Evolutionary conservation across 2,888 invertebrate genomes (phyloP).

Genomic region (Synanthedon vespiformis): DNA sequence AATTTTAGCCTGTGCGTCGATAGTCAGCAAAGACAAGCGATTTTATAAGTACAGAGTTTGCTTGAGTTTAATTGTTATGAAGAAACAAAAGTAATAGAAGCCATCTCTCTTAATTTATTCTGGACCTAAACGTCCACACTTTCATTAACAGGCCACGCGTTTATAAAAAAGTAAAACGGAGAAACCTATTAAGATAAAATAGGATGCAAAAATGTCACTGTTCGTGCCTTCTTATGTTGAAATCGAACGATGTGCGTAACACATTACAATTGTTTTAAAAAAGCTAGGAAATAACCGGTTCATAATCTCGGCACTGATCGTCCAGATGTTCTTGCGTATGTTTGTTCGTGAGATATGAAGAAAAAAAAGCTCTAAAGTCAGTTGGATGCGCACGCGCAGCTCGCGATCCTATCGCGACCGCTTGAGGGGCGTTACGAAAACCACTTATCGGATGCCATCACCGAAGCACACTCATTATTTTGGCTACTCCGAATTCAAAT

Average conservation of each 20-base stretch:
- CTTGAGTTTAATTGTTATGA: no score
- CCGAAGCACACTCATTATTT: constrained; percentile 50
- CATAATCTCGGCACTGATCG: constrained; percentile 30
- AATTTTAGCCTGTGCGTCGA: no score
- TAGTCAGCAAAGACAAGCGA: no score
- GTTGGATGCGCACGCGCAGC: constrained; percentile 37
- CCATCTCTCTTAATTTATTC: no score
- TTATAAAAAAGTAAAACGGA: no score
- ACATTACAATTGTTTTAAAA: constrained; percentile 19
- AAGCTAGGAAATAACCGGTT: constrained; percentile 32
- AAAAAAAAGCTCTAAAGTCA: constrained; percentile 8
- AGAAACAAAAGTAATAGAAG: no score
- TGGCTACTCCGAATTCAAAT: constrained; percentile 54
- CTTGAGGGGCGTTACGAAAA: constrained; percentile 64
- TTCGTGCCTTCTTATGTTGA: no score
- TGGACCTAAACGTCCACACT: no score
- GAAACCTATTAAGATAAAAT: no score
- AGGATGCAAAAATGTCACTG: no score
- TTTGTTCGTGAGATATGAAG: constrained; percentile 34
- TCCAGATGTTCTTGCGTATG: constrained; percentile 39
- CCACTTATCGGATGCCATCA: constrained; percentile 63
- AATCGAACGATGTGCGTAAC: constrained; percentile 22
- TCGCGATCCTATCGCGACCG: constrained; percentile 43
- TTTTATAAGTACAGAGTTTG: no score
- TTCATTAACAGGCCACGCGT: no score